Evolutionary conservation across 2,797 vertebrate species (phyloP).

Genomic region (Intellagama lesueurii): DNA sequence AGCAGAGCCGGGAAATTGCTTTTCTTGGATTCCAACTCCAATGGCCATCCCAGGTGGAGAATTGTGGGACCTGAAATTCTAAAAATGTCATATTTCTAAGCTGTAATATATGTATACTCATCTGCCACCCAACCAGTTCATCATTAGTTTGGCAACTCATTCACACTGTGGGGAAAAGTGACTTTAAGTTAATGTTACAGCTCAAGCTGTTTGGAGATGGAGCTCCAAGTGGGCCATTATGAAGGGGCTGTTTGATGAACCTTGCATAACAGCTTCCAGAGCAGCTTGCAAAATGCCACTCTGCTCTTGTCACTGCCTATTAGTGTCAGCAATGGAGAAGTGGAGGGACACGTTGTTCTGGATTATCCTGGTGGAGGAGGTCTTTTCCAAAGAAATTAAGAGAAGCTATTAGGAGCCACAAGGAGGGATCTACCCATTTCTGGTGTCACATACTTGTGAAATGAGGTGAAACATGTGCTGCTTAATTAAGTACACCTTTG

Average conservation of each 20-base stretch:
- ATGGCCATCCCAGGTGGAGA: no score
- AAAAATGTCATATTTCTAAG: no score
- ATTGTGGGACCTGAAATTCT: no score
- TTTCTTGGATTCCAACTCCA: no score
- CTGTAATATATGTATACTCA: background rate
- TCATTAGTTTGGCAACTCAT: constrained; percentile 18
- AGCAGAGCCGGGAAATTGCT: no score
- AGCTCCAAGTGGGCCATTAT: constrained; percentile 23
- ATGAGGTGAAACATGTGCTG: constrained; percentile 20
- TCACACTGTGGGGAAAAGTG: background rate
- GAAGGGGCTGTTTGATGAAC: constrained; percentile 48
- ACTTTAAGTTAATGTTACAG: constrained; percentile 59
- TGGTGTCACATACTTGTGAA: background rate
- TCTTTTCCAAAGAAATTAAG: background rate
- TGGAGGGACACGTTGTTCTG: background rate
- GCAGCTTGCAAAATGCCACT: constrained; percentile 39
- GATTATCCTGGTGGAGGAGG: background rate
- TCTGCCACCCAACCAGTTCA: background rate
- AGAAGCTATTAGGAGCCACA: constrained; percentile 13
- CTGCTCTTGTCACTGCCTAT: constrained; percentile 4
- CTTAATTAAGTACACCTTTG: constrained; percentile 49
- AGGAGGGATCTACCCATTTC: background rate
- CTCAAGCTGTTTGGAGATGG: constrained; percentile 46
- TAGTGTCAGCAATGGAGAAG: constrained; percentile 40
- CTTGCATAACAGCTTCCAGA: constrained; percentile 29